Base-by-base conservation (phyloP, 2,113 vertebrate genomes). In the Erythrolamprus reginae region DNA sequence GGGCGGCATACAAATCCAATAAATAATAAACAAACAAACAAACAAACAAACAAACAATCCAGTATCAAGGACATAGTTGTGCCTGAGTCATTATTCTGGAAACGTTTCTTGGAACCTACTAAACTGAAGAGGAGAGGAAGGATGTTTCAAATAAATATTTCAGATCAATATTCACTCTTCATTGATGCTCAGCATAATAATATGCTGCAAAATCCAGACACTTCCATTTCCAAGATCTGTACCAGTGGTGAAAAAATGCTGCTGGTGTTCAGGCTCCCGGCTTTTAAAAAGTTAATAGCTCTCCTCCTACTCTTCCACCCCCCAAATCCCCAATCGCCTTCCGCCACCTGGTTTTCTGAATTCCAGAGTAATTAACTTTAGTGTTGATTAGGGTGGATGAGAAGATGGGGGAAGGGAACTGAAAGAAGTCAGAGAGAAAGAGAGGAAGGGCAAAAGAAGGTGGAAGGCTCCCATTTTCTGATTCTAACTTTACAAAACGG, bases 281-380 rank as follows among this genome's bases (percentile, higher is more conserved):
- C 53, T 47, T 10, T 13, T 17, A 53, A 88, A 82, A 82, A 51
- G 70, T 84, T 88, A 65, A 91, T 2, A 47, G 50, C 53, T 2
- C 2, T 83, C 23, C 55, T 21, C 15, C 13, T 21, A 21, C 52
- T 42, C 26, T 17, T 28, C 87, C 23, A 33, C 23, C 23, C 23
- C 58, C 53, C 21, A 19, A 55, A n/a, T 61, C 24, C 23, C 58
- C 24, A 70, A 90, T 87, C 89, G 58, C 58, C 38, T 77, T 53
- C 83, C 9, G 53, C 90, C 90, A 91, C 87, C 86, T 88, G 90
- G 87, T 33, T 82, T 26, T 89, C 87, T 70, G 56, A 88, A 85
- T 85, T 61, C 90, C 90, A 88, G 55, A 70, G 87, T 91, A 91
- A 89, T 91, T 91, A 89, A 91, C 88, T 52, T 86, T 85, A 91